Evolutionary conservation across 2,797 vertebrate genomes (phyloP).

Genomic region (Brachyrhaphis roseni): DNA sequence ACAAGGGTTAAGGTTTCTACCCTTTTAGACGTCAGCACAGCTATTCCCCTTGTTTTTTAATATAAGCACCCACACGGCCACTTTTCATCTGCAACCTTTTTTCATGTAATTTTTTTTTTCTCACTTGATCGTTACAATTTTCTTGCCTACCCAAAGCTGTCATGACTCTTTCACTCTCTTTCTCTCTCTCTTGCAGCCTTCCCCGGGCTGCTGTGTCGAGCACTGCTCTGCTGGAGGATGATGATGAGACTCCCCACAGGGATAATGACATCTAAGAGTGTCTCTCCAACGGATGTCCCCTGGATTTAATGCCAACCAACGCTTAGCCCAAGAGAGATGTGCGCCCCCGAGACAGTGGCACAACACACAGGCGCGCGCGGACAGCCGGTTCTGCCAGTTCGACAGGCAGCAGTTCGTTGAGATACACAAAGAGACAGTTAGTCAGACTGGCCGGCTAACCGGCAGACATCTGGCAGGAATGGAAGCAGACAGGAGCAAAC

Average conservation of each 20-base stretch:
- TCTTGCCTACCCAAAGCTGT: conserved; percentile 58
- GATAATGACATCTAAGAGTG: conserved; percentile 71
- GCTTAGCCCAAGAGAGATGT: conserved; percentile 41
- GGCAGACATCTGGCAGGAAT: conserved; percentile 43
- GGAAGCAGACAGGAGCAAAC: conserved; percentile 43
- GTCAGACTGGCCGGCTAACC: conserved; percentile 42
- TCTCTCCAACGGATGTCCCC: conserved; percentile 66
- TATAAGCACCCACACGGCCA: background rate
- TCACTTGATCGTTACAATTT: conserved; percentile 64
- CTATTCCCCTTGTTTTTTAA: conserved; percentile 13
- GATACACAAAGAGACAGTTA: conserved; percentile 41
- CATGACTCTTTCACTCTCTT: conserved; percentile 16
- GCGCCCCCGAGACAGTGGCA: conserved; percentile 18
- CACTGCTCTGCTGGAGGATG: conserved; percentile 45
- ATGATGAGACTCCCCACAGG: conserved; percentile 67
- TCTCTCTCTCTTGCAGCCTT: conserved; percentile 19
- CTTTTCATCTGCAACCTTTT: conserved; percentile 11
- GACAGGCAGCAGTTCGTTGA: conserved; percentile 41
- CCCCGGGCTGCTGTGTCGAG: conserved; percentile 13
- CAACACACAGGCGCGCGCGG: conserved; percentile 10
- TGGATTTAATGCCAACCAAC: conserved; percentile 66
- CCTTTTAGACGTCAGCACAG: background rate
- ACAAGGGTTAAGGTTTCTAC: conserved; percentile 20
- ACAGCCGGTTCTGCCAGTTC: conserved; percentile 36
- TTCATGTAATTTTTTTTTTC: conserved; percentile 20